phyloP scores from a whole-genome alignment of 2,797 vertebrate species.

The Gadopsis bispinosus region DNA sequence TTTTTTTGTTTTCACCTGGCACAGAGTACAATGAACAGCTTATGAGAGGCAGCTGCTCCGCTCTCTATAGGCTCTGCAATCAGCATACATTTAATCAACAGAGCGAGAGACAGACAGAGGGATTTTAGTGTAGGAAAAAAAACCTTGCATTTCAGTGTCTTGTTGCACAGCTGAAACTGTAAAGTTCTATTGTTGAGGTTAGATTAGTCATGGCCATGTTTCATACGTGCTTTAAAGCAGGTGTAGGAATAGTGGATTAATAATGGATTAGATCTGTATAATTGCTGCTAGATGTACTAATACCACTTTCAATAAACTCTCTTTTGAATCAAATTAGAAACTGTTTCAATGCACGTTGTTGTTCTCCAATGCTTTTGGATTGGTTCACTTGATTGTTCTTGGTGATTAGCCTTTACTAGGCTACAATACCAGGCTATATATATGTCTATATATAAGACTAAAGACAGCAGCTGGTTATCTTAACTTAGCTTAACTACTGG shows the following conservation, averaged over 20 bases:
- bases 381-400: too few species aligned
- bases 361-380: neutral
- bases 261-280: neutral
- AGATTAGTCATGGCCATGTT: neutral
- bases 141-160: conserved; percentile 12
- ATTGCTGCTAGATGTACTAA: neutral
- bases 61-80: conserved; percentile 67
- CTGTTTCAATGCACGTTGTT: neutral
- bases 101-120: conserved; percentile 23
- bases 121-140: neutral
- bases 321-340: conserved; percentile 1
- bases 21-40: conserved; percentile 55
- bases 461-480: conserved; percentile 5
- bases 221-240: neutral
- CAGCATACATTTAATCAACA: conserved; percentile 67
- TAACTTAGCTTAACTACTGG: conserved; percentile 5
- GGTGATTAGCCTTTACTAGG: neutral
- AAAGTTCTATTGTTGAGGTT: neutral
- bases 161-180: conserved; percentile 34
- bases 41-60: conserved; percentile 71
- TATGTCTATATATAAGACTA: neutral
- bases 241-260: conserved; percentile 1
- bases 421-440: too few species aligned
- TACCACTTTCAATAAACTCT: neutral
- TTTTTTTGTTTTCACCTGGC: conserved; percentile 42